Conservation (phyloP, 2,888 invertebrate genomes). For the Pyrochroa serraticornis region DNA sequence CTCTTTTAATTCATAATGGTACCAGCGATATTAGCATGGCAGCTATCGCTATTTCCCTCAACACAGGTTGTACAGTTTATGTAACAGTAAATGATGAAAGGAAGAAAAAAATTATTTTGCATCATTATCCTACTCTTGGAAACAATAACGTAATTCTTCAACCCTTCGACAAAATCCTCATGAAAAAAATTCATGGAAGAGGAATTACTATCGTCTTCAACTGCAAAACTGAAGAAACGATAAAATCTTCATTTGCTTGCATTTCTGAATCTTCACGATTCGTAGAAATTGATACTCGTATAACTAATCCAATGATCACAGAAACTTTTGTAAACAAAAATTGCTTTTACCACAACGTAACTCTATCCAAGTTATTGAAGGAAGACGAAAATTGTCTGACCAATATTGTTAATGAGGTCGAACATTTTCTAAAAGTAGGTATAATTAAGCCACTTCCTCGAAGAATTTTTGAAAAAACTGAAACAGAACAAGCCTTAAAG, state of each 20-base stretch:
- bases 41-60: slow-evolving; percentile 87
- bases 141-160: slow-evolving; percentile 73
- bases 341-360: slow-evolving; percentile 15
- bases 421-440: slow-evolving; percentile 60
- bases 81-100: slow-evolving; percentile 87
- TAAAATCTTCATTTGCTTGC: slow-evolving; percentile 56
- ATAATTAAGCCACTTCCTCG: slow-evolving; percentile 62
- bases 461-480: slow-evolving; percentile 59
- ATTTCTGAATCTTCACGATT: slow-evolving; percentile 59
- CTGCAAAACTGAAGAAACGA: slow-evolving; percentile 66
- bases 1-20: slow-evolving; percentile 55
- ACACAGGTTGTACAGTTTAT: slow-evolving; percentile 81
- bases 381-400: slow-evolving; percentile 3
- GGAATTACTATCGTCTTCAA: slow-evolving; percentile 69
- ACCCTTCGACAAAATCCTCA: slow-evolving; percentile 56
- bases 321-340: slow-evolving; percentile 19
- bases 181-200: slow-evolving; percentile 61
- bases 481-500: slow-evolving; percentile 63
- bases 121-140: slow-evolving; percentile 79
- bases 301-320: neutral
- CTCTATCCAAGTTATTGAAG: slow-evolving; percentile 50
- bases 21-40: slow-evolving; percentile 90
- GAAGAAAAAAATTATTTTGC: slow-evolving; percentile 82
- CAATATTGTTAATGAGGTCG: slow-evolving; percentile 48
- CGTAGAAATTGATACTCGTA: slow-evolving; percentile 64